These are phyloP conservation scores for Dasyprocta punctata DNA, from an alignment of 2,113 vertebrate genomes.

Conservation along the genomic window DNA sequence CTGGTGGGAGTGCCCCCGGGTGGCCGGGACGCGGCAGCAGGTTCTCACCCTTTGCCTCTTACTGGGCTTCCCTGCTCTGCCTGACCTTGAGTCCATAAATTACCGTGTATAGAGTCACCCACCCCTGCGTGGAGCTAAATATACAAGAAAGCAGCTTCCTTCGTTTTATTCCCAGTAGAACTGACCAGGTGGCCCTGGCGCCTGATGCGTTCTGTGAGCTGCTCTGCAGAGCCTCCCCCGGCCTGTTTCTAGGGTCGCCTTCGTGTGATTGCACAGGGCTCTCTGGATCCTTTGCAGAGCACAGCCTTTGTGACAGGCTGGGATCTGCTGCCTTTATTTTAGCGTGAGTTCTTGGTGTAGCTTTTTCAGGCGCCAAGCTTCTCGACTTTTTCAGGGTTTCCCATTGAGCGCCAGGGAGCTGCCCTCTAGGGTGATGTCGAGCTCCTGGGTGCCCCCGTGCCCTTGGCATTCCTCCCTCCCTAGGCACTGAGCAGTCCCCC, in stretches of 20 bases:
- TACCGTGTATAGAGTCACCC: background rate
- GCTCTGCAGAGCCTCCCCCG: background rate
- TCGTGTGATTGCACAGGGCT: fast-evolving
- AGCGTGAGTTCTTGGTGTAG: background rate
- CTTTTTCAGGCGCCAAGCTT: no score
- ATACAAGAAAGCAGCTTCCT: background rate
- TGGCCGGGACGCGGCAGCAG: background rate
- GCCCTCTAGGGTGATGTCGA: no score
- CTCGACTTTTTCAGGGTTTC: background rate
- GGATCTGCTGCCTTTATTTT: background rate
- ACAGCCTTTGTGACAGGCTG: background rate
- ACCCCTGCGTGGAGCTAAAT: background rate
- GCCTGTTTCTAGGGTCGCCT: background rate
- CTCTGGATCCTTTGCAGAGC: background rate
- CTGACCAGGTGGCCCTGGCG: background rate
- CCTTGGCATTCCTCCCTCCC: background rate
- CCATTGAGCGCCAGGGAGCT: background rate
- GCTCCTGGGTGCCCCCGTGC: no score
- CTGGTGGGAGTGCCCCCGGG: background rate
- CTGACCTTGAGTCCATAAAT: background rate
- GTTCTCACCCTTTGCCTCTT: background rate
- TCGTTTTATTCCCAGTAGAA: background rate
- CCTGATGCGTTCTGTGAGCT: background rate
- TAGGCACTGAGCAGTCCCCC: background rate
- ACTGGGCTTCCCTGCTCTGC: background rate